Base-by-base conservation (phyloP, 2,888 invertebrate species). In the Caenorhabditis japonica region DNA sequence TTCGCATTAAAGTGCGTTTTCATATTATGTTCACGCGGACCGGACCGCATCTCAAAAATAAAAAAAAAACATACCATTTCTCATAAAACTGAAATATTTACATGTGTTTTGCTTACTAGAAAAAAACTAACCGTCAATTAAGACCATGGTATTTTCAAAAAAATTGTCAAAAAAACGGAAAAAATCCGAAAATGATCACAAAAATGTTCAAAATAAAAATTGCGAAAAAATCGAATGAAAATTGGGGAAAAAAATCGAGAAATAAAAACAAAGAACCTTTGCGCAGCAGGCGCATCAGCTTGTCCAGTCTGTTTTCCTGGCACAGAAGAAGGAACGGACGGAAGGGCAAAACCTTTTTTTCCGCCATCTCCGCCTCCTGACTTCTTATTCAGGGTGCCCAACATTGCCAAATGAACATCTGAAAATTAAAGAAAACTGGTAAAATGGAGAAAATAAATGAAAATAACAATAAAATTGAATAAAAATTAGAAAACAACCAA, bases 351-450 rank as follows among this genome's bases (percentile, higher is more conserved):
- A n/a, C n/a, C n/a, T n/a, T n/a, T n/a, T n/a, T n/a, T n/a, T n/a
- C n/a, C n/a, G n/a, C 41, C 59, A 46, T 12, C 13, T 17, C 33
- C 39, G 41, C 2, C 5, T 41, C 21, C 21, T 15, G 52, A 17
- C 25, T 60, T 52, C 47, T 72, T 72, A 27, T 58, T 68, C 27
- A 43, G 17, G 3, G 75, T 53, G 17, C 81, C 81, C 27, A 73
- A 55, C 81, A 79, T 79, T 7, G 81, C 81, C 56, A 81, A 76
- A 62, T 81, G 81, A 21, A 81, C 81, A 73, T 81, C 81, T 81
- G 60, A 53, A 64, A 58, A 41, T 15, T 39, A 36, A 52, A 15
- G 7, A 39, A 52, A 49, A 46, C 4, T 4, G n/a, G 25, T 7
- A 13, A 21, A 39, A 52, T 38, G 13, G 10, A 13, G 25, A 17